Base-by-base conservation (phyloP, 2,888 invertebrate genomes). In the Acanthopleura granulata region DNA sequence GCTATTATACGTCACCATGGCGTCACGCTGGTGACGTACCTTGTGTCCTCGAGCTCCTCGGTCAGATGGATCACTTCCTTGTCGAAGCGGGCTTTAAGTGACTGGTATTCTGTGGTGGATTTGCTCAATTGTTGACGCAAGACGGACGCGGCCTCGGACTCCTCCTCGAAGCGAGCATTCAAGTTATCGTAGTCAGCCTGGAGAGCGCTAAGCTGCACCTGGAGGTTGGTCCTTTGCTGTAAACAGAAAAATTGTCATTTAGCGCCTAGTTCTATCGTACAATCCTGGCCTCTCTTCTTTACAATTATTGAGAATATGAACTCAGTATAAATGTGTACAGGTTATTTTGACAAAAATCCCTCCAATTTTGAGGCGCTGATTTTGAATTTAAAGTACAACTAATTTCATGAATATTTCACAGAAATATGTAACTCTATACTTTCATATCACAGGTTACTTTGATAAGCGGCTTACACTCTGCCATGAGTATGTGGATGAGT, bases 121-220 rank as follows among this genome's bases (percentile, higher is more conserved):
- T 97, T 97, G 90, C 97, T 96, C 90, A 98, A 93, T 92, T 98
- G 98, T 89, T 97, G 95, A 92, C 99, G 98, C 89, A 99, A 94
- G 92, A 97, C 97, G 92, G 98, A 93, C 89, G 98, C 95, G 80
- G 97, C 96, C 91, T 99, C 98, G 79, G 97, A 95, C 92, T 99
- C 99, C 92, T 99, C 99, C 91, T 99, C 99, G 88, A 98, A 93
- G 92, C 98, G 97, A 81, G 96, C 95, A 89, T 97, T 96, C 88
- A 97, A 78, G 82, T 85, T 88, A 81, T 90, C 90, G 78, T 86
- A 89, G 80, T 90, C 90, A 62, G 83, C 83, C 81, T 89, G 89
- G 75, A 90, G 85, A 75, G 85, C 86, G 72, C 83, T 82, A 49
- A 90, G 79, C 77, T 87, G 86, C 70, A 88, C 85, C 76, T 86